Percentiles rank a stretch among this genome's conserved stretches.
phyloP scores from a whole-genome alignment of 2,797 vertebrate species.

The Numenius phaeopus region DNA sequence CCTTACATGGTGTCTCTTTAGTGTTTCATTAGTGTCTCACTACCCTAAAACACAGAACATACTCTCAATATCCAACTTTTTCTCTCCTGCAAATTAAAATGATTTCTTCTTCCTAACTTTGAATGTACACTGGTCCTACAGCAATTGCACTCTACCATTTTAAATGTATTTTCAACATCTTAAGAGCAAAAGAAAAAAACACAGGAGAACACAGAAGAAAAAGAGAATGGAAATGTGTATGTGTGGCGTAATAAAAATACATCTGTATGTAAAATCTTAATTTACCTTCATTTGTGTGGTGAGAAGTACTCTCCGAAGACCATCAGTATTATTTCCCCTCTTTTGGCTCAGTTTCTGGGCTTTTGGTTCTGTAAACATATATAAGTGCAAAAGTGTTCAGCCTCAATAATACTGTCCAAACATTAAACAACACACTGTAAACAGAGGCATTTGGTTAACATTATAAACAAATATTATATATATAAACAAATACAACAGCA shows the following conservation, averaged over 20 bases:
- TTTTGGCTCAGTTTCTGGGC: conserved; percentile 84
- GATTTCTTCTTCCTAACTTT: neutral
- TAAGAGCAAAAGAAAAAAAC: conserved; percentile 31
- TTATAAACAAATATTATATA: neutral
- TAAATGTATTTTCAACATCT: conserved; percentile 54
- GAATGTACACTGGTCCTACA: neutral
- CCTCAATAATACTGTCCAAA: neutral
- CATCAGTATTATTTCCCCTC: conserved; percentile 82
- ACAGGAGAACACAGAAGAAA: neutral
- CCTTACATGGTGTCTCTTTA: neutral
- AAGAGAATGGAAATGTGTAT: neutral
- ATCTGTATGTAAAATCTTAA: neutral
- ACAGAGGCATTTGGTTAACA: neutral
- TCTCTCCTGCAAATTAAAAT: neutral
- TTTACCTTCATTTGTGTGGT: conserved; percentile 93
- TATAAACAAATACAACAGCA: neutral
- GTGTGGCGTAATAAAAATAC: conserved; percentile 22
- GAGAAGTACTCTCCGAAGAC: conserved; percentile 89
- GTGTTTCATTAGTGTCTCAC: neutral
- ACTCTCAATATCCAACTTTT: neutral
- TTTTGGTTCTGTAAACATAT: conserved; percentile 74
- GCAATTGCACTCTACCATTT: neutral
- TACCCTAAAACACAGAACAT: neutral
- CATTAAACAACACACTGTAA: neutral
- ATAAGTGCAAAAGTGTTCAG: conserved; percentile 21